Evolutionary conservation across 2,888 invertebrate species (phyloP).

Genomic region (Drosophila leonis): DNA sequence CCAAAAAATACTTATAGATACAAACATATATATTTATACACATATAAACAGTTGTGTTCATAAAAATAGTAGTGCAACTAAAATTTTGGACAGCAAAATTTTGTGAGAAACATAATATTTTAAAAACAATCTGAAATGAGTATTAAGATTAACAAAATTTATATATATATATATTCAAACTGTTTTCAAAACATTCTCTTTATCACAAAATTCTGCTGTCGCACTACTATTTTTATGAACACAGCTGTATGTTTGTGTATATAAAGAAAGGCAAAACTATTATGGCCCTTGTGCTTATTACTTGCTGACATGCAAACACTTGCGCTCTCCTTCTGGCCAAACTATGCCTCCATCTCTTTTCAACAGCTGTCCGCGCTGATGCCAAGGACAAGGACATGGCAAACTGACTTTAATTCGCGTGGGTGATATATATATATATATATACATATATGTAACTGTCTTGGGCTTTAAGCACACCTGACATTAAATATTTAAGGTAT

Average conservation of each 20-base stretch:
- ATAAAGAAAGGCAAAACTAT: constrained; percentile 63
- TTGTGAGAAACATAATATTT: too few relatives aligned
- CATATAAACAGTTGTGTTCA: neutral
- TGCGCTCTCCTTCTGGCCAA: constrained; percentile 38
- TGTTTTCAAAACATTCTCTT: too few relatives aligned
- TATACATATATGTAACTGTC: neutral
- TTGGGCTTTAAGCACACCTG: constrained; percentile 40
- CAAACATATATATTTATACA: constrained; percentile 11
- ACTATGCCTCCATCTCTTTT: constrained; percentile 22
- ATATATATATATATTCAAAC: too few relatives aligned
- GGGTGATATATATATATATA: neutral
- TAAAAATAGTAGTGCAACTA: too few relatives aligned
- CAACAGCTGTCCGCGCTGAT: constrained; percentile 30
- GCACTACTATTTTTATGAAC: too few relatives aligned
- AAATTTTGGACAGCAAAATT: too few relatives aligned
- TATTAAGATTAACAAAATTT: too few relatives aligned
- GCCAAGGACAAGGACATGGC: constrained; percentile 80
- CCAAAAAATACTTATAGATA: constrained; percentile 50
- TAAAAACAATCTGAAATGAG: too few relatives aligned
- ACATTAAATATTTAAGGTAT: constrained; percentile 75
- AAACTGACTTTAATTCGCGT: constrained; percentile 46
- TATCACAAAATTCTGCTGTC: too few relatives aligned
- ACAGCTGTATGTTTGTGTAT: constrained; percentile 7
- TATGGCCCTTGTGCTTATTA: constrained; percentile 82
- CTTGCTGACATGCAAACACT: constrained; percentile 81